A percentile compares a stretch with the other conserved stretches of the same genome.
Conservation (phyloP, 2,797 vertebrate genomes). For the Notamacropus eugenii region DNA sequence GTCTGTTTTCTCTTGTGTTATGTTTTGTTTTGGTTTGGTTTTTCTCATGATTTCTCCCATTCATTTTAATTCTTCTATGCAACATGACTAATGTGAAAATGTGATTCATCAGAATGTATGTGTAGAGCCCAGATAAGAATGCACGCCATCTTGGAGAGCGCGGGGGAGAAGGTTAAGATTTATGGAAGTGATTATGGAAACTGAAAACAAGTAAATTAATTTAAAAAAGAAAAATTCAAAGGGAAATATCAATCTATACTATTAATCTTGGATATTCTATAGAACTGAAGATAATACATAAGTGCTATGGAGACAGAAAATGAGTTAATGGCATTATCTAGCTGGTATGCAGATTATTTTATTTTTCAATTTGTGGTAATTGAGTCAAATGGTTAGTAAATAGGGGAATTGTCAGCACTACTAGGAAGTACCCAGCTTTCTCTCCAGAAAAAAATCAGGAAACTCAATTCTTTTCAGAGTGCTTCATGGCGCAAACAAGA, state of each 20-base stretch:
- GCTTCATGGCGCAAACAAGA: slow-evolving; percentile 22
- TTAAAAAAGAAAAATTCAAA: slow-evolving; percentile 30
- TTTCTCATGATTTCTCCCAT: no score
- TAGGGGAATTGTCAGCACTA: background rate
- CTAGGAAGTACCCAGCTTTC: background rate
- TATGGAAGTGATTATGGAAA: no score
- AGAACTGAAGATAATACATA: slow-evolving; percentile 41
- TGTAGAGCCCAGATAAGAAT: no score
- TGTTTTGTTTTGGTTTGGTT: no score
- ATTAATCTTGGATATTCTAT: slow-evolving; percentile 22
- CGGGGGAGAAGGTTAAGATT: no score
- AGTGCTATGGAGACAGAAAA: slow-evolving; percentile 23
- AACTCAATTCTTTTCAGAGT: slow-evolving; percentile 24
- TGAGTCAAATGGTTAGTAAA: slow-evolving; percentile 38
- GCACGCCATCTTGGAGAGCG: no score
- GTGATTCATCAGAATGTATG: no score
- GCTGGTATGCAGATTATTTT: background rate
- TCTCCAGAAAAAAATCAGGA: slow-evolving; percentile 33
- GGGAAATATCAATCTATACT: slow-evolving; percentile 11
- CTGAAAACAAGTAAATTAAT: no score
- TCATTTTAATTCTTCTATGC: no score
- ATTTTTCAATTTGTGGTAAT: slow-evolving; percentile 37
- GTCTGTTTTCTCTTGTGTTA: no score
- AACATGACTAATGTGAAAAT: no score
- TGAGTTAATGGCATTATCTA: slow-evolving; percentile 25